These are phyloP conservation scores for Sphaerophoria taeniata DNA, from an alignment of 2,888 invertebrate species.

Conservation along the genomic window DNA sequence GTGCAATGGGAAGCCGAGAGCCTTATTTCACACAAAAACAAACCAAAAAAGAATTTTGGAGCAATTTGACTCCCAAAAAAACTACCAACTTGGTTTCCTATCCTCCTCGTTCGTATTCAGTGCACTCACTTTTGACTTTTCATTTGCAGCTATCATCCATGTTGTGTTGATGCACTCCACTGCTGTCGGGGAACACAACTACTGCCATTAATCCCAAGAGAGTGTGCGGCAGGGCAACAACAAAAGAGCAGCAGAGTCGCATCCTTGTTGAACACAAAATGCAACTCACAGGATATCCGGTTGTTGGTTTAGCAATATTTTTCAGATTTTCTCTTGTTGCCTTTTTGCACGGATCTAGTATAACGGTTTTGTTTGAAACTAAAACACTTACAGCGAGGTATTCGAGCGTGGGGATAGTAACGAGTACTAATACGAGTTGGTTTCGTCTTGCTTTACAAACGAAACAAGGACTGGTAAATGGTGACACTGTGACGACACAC, in stretches of 20 bases:
- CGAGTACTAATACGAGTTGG: no score
- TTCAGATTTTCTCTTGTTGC: neutral
- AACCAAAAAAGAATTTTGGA: constrained; percentile 11
- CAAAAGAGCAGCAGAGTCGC: constrained; percentile 52
- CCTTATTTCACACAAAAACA: no score
- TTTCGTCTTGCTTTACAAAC: constrained; percentile 26
- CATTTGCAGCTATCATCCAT: constrained; percentile 31
- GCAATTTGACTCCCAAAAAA: constrained; percentile 44
- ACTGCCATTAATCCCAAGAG: constrained; percentile 19
- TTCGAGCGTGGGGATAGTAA: no score
- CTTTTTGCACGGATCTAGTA: no score
- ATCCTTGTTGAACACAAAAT: constrained; percentile 59
- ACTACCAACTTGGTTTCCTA: neutral
- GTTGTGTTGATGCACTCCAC: constrained; percentile 37
- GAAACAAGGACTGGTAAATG: neutral
- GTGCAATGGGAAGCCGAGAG: constrained; percentile 43
- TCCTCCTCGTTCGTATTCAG: neutral
- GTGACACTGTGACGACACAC: constrained; percentile 18
- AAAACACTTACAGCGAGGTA: no score
- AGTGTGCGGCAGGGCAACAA: constrained; percentile 33
- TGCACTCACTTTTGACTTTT: constrained; percentile 58
- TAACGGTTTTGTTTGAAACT: no score
- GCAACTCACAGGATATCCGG: constrained; percentile 67
- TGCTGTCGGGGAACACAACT: constrained; percentile 19
- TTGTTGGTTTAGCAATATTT: constrained; percentile 43